phyloP scores from a whole-genome alignment of 2,113 vertebrate species.

The Ammospiza nelsoni region DNA sequence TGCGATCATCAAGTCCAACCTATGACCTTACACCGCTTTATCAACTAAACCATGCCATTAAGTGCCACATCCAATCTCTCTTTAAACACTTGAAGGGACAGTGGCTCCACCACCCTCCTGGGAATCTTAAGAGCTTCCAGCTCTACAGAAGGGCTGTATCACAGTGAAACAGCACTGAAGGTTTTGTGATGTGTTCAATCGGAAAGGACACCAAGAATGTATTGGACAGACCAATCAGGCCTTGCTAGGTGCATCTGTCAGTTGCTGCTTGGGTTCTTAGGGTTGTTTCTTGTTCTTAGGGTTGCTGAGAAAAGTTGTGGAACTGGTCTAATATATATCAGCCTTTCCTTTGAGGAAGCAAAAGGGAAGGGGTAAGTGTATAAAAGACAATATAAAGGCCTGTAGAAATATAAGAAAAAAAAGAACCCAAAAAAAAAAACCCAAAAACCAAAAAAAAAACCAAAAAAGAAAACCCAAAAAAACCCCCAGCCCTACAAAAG shows the following conservation, averaged over 20 bases:
- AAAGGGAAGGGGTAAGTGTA: not conserved
- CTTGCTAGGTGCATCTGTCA: not conserved
- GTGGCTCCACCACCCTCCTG: not conserved
- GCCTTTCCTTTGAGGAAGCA: not conserved
- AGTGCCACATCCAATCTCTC: not conserved
- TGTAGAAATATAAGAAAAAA: not conserved
- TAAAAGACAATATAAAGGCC: not conserved
- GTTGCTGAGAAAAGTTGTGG: not conserved
- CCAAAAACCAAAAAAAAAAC: not conserved
- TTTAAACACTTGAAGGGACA: not conserved
- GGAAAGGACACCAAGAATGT: not conserved
- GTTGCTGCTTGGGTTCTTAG: not conserved
- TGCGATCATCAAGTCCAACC: not conserved
- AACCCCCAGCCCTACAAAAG: not conserved
- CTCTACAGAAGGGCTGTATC: not conserved
- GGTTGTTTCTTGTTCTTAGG: not conserved
- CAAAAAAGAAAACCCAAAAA: not conserved
- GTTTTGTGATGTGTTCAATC: not conserved
- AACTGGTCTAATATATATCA: not conserved
- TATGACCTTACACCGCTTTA: not conserved
- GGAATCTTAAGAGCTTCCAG: not conserved
- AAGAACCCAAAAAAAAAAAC: not conserved
- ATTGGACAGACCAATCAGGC: not conserved
- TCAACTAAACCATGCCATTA: not conserved
- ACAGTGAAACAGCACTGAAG: not conserved